These are phyloP conservation scores for Acridotheres tristis DNA, from an alignment of 2,797 vertebrate species.

Conservation along the genomic window DNA sequence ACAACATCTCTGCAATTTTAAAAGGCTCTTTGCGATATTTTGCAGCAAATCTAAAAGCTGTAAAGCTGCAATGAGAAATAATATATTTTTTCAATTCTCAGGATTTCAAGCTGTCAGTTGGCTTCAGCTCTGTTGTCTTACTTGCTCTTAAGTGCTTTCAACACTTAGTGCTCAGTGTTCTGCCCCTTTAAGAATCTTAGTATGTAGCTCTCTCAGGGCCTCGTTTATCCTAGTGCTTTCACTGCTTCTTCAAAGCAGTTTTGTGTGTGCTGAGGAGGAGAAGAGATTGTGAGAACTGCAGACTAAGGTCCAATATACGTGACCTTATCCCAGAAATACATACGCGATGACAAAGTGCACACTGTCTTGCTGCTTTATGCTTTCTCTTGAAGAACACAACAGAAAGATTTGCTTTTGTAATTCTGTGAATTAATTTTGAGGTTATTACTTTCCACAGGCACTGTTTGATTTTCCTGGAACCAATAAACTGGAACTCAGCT, in stretches of 20 bases:
- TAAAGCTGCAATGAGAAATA: background rate
- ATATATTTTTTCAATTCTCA: background rate
- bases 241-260: background rate
- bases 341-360: background rate
- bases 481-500: conserved; percentile 86
- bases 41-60: background rate
- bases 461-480: conserved; percentile 91
- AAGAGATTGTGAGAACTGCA: background rate
- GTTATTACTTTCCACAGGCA: conserved; percentile 75
- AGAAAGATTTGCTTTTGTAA: background rate
- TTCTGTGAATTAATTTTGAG: background rate
- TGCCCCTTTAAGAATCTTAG: background rate
- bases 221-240: background rate
- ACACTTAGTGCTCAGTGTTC: background rate
- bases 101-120: background rate
- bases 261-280: background rate
- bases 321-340: background rate
- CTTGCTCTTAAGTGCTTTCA: background rate
- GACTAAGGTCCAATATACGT: background rate
- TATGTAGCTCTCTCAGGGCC: background rate
- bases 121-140: background rate
- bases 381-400: background rate
- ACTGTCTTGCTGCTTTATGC: background rate
- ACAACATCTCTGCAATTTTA: background rate
- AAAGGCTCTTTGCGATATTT: background rate